Conservation (phyloP, 2,888 invertebrate species). For the Megalurothrips usitatus region DNA sequence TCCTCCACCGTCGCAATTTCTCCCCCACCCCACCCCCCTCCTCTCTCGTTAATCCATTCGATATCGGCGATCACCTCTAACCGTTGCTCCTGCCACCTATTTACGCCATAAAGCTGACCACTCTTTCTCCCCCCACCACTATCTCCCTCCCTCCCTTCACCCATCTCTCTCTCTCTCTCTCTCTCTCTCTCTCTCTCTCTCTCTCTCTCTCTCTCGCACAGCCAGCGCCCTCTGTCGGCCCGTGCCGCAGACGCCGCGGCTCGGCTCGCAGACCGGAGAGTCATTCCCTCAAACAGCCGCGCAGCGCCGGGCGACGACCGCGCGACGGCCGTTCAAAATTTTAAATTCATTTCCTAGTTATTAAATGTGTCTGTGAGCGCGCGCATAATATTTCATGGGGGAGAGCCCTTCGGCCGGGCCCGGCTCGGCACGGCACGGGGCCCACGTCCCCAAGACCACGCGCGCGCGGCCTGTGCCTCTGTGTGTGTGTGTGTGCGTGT, state of each 20-base stretch:
- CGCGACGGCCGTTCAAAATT: constrained; percentile 14
- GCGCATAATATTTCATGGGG: neutral
- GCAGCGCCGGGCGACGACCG: too few relatives aligned
- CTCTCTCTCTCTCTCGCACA: neutral
- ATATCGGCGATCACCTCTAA: neutral
- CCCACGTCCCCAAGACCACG: neutral
- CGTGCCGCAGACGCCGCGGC: neutral
- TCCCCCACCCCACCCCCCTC: neutral
- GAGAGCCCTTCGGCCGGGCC: neutral
- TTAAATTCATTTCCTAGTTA: constrained; percentile 22
- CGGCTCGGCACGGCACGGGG: neutral
- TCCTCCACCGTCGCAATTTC: neutral
- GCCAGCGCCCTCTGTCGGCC: neutral
- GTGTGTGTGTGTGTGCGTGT: too few relatives aligned
- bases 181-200: constrained; percentile 1
- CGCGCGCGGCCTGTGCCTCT: neutral
- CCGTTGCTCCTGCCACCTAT: neutral
- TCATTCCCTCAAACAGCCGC: too few relatives aligned
- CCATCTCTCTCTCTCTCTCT: constrained; percentile 1
- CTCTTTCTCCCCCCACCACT: neutral
- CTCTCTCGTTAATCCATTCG: neutral
- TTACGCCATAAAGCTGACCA: neutral
- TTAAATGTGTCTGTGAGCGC: neutral
- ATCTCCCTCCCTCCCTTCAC: neutral
- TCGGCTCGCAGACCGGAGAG: neutral